phyloP scores from a whole-genome alignment of 2,113 vertebrate species.

The Callionymus lyra region DNA sequence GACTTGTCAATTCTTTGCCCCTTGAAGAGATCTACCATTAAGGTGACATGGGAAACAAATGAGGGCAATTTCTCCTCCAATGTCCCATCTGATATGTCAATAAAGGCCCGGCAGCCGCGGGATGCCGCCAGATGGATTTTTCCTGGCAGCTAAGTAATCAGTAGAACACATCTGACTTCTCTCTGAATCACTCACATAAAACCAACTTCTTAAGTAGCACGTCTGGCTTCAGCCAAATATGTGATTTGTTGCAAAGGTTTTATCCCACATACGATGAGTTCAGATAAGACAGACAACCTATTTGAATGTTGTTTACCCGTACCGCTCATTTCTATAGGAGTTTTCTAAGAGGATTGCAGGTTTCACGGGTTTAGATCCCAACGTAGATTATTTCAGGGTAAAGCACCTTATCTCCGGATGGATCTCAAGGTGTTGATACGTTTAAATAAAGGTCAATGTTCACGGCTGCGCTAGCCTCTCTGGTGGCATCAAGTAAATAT shows the following conservation, averaged over 20 bases:
- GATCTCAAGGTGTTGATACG: not conserved
- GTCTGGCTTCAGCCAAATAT: constrained; percentile 41
- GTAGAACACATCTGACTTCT: constrained; percentile 61
- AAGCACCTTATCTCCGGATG: not conserved
- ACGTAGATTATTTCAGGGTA: too few relatives aligned
- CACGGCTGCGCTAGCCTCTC: too few relatives aligned
- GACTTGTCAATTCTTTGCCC: constrained; percentile 66
- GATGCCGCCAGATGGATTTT: constrained; percentile 64
- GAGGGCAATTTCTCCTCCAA: constrained; percentile 73
- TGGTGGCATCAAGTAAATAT: too few relatives aligned
- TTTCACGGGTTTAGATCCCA: too few relatives aligned
- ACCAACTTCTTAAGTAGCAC: constrained; percentile 52
- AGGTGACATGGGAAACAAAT: constrained; percentile 72
- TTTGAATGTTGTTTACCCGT: constrained; percentile 34
- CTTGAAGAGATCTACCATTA: constrained; percentile 66
- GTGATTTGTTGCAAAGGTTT: constrained; percentile 32
- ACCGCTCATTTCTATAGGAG: not conserved
- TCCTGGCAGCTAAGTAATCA: constrained; percentile 60
- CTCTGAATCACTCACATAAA: constrained; percentile 55
- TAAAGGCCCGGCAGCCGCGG: constrained; percentile 60
- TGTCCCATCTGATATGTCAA: constrained; percentile 71
- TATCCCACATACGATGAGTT: constrained; percentile 31
- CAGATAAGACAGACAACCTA: constrained; percentile 40
- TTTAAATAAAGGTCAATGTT: too few relatives aligned
- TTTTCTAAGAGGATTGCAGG: too few relatives aligned